These are phyloP conservation scores for Laspeyria flexula DNA, from an alignment of 2,888 invertebrate genomes.

Conservation along the genomic window DNA sequence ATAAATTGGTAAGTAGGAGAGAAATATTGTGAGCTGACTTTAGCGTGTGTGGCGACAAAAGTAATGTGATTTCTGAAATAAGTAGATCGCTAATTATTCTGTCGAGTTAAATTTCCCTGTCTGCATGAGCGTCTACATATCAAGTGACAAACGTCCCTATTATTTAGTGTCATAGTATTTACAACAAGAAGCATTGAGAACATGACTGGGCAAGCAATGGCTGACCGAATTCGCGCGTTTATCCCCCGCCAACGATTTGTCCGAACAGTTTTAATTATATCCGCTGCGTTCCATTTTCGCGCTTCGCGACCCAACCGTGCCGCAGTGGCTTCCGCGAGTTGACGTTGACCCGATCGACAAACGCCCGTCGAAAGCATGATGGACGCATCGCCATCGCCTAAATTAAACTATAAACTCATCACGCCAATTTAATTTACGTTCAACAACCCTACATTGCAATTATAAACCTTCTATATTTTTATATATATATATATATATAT, in stretches of 20 bases:
- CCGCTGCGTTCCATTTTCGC: slow-evolving; percentile 83
- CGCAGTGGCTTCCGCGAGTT: slow-evolving; percentile 73
- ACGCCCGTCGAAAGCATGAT: slow-evolving; percentile 65
- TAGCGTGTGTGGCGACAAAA: too few species aligned
- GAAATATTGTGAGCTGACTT: too few species aligned
- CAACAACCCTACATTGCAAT: slow-evolving; percentile 51
- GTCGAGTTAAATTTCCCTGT: not conserved
- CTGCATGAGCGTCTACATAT: not conserved
- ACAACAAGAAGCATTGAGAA: slow-evolving; percentile 36
- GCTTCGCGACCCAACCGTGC: slow-evolving; percentile 64
- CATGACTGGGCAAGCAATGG: slow-evolving; percentile 49
- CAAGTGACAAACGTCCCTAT: not conserved
- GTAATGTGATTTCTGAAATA: too few species aligned
- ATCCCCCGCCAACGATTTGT: slow-evolving; percentile 75
- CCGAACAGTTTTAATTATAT: slow-evolving; percentile 82
- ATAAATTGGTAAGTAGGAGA: too few species aligned
- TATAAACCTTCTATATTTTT: slow-evolving; percentile 14
- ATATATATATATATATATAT: slow-evolving; percentile 19
- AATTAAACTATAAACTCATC: slow-evolving; percentile 50
- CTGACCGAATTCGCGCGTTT: slow-evolving; percentile 73
- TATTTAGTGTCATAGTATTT: slow-evolving; percentile 18
- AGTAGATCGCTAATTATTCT: too few species aligned
- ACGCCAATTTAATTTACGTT: slow-evolving; percentile 66
- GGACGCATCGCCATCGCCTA: slow-evolving; percentile 48
- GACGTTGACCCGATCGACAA: slow-evolving; percentile 60